Evolutionary conservation across 1,140 invertebrate species (phyloP).

Genomic region (Penaeus japonicus): DNA sequence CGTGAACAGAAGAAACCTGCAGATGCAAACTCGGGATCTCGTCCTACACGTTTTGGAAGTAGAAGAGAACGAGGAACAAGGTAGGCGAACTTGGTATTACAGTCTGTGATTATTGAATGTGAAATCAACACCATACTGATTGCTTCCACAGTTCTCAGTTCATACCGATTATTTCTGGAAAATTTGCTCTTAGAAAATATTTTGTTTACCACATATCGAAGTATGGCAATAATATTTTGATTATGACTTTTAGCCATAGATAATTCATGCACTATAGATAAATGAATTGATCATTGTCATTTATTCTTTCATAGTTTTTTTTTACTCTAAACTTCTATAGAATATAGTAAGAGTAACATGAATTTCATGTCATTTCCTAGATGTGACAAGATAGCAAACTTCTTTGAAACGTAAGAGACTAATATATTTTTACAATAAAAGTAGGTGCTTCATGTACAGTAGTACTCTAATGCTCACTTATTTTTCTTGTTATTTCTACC

Average conservation of each 20-base stretch:
- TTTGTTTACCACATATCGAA: too few relatives aligned
- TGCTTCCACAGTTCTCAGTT: too few relatives aligned
- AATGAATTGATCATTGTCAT: too few relatives aligned
- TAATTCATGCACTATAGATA: too few relatives aligned
- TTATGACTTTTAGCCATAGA: too few relatives aligned
- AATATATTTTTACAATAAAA: slow-evolving; percentile 4
- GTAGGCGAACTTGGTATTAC: neutral
- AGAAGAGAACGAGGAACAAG: slow-evolving; percentile 42
- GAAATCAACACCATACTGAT: too few relatives aligned
- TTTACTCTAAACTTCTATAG: too few relatives aligned
- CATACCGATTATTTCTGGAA: too few relatives aligned
- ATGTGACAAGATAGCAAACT: slow-evolving; percentile 53
- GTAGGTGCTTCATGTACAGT: slow-evolving; percentile 10
- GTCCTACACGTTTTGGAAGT: slow-evolving; percentile 11
- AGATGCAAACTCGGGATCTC: neutral
- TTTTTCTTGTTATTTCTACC: neutral
- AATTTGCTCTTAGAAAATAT: too few relatives aligned
- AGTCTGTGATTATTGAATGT: too few relatives aligned
- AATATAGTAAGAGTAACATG: neutral
- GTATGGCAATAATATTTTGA: too few relatives aligned
- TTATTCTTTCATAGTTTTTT: too few relatives aligned
- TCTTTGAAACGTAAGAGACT: slow-evolving; percentile 50
- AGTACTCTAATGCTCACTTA: neutral
- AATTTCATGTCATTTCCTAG: slow-evolving; percentile 40
- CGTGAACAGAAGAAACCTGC: slow-evolving; percentile 19